These are phyloP conservation scores for Oenanthe oenanthe DNA, from an alignment of 2,113 vertebrate species.

Conservation along the genomic window DNA sequence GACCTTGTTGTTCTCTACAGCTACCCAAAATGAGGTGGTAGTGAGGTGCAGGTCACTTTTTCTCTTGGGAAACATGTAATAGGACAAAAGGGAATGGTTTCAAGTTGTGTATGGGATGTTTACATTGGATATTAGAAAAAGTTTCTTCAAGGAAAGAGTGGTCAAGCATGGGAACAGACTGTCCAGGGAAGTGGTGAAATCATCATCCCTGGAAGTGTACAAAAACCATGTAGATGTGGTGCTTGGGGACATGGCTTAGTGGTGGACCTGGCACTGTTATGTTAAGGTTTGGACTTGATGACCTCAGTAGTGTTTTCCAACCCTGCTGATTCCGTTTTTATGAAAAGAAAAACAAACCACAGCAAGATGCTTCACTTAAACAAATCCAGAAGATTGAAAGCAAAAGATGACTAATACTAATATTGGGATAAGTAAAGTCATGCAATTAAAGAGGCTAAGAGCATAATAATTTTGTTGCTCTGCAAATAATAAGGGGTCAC, in stretches of 20 bases:
- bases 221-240: background rate
- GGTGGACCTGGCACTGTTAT: background rate
- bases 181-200: background rate
- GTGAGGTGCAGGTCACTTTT: background rate
- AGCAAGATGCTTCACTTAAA: background rate
- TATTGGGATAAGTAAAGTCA: background rate
- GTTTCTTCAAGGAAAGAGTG: background rate
- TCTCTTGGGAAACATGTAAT: background rate
- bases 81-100: background rate
- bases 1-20: background rate
- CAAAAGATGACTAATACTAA: background rate
- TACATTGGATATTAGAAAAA: background rate
- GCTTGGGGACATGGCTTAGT: background rate
- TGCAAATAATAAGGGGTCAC: background rate
- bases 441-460: background rate
- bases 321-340: background rate
- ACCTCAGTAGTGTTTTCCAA: background rate
- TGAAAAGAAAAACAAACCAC: background rate
- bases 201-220: background rate
- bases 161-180: background rate
- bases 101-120: background rate
- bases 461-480: background rate
- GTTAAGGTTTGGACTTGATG: background rate
- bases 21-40: background rate
- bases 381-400: background rate